Percentiles rank a stretch among this genome's conserved stretches.
These are phyloP conservation scores for Eupithecia vulgata DNA, from an alignment of 2,888 invertebrate genomes.

Conservation along the genomic window DNA sequence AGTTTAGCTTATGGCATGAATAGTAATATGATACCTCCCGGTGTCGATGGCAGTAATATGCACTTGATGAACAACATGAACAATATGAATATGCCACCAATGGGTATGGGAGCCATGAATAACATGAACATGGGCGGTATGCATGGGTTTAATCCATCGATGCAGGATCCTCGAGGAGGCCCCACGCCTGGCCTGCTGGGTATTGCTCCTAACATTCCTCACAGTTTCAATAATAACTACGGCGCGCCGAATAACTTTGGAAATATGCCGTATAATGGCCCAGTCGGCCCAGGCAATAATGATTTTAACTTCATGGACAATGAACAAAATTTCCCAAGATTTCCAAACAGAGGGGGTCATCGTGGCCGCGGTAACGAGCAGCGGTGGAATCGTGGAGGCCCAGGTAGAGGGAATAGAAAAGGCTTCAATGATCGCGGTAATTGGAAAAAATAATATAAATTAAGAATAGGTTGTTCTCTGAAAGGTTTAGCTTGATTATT, in stretches of 20 bases:
- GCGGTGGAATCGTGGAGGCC: conserved; percentile 76
- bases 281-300: conserved; percentile 65
- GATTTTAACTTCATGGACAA: conserved; percentile 76
- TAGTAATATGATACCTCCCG: conserved; percentile 62
- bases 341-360: conserved; percentile 73
- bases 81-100: conserved; percentile 69
- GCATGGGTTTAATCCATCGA: conserved; percentile 72
- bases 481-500: conserved; percentile 49
- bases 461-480: conserved; percentile 20
- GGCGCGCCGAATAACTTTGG: conserved; percentile 73
- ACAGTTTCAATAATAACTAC: conserved; percentile 73
- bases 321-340: conserved; percentile 74
- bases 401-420: conserved; percentile 78
- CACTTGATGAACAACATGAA: conserved; percentile 56
- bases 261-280: conserved; percentile 76
- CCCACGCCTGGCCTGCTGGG: conserved; percentile 84
- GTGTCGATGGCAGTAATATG: conserved; percentile 68
- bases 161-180: conserved; percentile 78
- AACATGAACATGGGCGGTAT: conserved; percentile 74
- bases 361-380: conserved; percentile 77
- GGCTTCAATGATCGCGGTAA: conserved; percentile 79
- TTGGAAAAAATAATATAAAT: conserved; percentile 82
- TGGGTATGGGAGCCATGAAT: conserved; percentile 75
- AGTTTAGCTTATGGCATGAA: conserved; percentile 64
- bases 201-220: conserved; percentile 82